These are phyloP conservation scores for Gymnorhina tibicen DNA, from an alignment of 2,113 vertebrate species.

Conservation along the genomic window DNA sequence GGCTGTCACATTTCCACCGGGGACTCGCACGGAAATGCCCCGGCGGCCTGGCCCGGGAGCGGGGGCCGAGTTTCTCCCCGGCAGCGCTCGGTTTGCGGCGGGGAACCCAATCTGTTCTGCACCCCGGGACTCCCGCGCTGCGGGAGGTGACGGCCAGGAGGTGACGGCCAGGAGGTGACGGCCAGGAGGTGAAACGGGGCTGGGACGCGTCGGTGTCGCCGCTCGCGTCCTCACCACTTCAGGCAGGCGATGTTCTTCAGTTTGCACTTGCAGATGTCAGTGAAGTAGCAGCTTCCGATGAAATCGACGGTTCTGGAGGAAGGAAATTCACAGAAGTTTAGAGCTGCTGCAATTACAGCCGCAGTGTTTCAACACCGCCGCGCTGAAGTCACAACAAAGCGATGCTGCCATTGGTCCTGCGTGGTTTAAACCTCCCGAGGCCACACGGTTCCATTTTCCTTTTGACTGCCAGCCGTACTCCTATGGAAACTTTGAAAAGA, in stretches of 20 bases:
- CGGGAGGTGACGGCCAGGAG: not conserved
- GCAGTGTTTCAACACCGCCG: accelerated
- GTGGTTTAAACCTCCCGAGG: not conserved
- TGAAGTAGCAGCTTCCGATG: constrained; percentile 93
- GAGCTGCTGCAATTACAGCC: accelerated
- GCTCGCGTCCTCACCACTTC: constrained; percentile 81
- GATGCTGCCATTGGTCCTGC: accelerated
- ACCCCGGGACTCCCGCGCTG: not conserved
- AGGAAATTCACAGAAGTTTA: not conserved
- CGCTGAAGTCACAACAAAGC: accelerated
- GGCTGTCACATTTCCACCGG: not conserved
- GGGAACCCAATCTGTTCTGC: not conserved
- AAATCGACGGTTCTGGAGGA: constrained; percentile 88
- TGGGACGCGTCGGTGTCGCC: accelerated
- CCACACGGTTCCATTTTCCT: not conserved
- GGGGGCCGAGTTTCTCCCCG: not conserved
- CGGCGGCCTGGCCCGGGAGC: not conserved
- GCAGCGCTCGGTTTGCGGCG: not conserved
- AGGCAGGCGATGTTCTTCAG: constrained; percentile 94
- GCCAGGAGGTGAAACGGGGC: accelerated
- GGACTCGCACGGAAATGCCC: not conserved
- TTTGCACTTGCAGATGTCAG: constrained; percentile 92
- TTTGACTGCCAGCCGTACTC: not conserved
- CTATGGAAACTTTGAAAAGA: not conserved
- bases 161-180: not conserved